These are phyloP conservation scores for Meganola albula DNA, from an alignment of 2,888 invertebrate genomes.

Conservation along the genomic window DNA sequence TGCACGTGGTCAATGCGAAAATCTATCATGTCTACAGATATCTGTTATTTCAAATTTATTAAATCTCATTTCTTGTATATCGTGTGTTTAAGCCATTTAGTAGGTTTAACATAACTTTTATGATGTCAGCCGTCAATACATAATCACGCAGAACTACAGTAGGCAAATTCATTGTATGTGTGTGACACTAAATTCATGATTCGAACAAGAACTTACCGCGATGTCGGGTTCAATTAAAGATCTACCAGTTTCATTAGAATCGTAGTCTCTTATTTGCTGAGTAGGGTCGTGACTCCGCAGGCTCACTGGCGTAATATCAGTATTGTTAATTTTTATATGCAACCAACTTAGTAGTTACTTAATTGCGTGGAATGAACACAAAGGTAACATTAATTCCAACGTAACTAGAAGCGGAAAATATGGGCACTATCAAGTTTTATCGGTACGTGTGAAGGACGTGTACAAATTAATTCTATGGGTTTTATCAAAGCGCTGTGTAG, in stretches of 20 bases:
- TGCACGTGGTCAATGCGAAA: no score
- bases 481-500: no score
- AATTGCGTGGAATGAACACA: background rate
- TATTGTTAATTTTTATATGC: constrained; percentile 56
- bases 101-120: no score
- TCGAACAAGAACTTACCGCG: constrained; percentile 45
- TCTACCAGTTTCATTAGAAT: constrained; percentile 53
- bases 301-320: constrained; percentile 54
- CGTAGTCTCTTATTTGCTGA: constrained; percentile 45
- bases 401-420: constrained; percentile 45
- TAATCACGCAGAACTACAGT: no score
- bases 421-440: constrained; percentile 48
- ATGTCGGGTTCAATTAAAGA: constrained; percentile 60
- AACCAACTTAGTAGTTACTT: constrained; percentile 40
- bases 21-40: no score
- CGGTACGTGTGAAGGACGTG: constrained; percentile 43
- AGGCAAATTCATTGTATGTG: no score
- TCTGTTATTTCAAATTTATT: no score
- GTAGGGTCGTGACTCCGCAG: constrained; percentile 57
- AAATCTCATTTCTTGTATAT: no score
- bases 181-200: constrained; percentile 34
- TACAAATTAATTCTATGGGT: constrained; percentile 30
- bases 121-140: no score
- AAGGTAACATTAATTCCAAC: constrained; percentile 6
- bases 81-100: no score